Evolutionary conservation across 2,797 vertebrate species (phyloP), one percentile per base, ranked within the genome.

Genomic region (Sebastes iracundus): DNA sequence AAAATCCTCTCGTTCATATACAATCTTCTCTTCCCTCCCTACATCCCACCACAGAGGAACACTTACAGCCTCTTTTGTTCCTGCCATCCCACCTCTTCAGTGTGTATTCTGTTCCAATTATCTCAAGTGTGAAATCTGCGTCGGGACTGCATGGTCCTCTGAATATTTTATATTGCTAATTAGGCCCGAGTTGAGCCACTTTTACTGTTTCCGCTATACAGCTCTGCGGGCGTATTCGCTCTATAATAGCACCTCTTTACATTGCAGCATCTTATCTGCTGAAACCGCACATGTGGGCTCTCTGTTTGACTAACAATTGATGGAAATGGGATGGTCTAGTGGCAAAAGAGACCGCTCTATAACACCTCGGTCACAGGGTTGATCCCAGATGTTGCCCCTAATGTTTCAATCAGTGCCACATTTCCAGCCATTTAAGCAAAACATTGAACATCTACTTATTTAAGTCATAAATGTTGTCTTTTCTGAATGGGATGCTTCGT

Each of bases 161-260:
- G 89, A 93, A 94, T 94, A 88, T 90, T 90, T 93, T 66, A 94
- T 90, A 70, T 63, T 1, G 35, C 79, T 86, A 88, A 88, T 91
- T 88, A 92, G 60, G 62, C 72, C 65, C 13, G 63, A 75, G 82
- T 82, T 81, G 72, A 83, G 58, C 61, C 79, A 79, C 80, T 55
- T 79, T 74, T 76, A 61, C 74, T 60, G 32, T 7, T 73, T 58
- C 81, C 80, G 32, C 62, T 52, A 46, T 18, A 52, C 35, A 76
- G 80, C 83, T 83, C 63, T 25, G 67, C 55, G 20, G 66, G 75
- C 80, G 2, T 52, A 79, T 89, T 81, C 22, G 58, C 71, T 84
- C 79, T 72, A 71, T 72, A 28, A 53, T 13, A 61, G 25, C 10
- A n/a, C 33, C 33, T 70, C 71, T 73, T 61, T 72, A 28, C 1